Evolutionary conservation across 2,888 invertebrate genomes (phyloP).

Genomic region (Pinctada fucata): DNA sequence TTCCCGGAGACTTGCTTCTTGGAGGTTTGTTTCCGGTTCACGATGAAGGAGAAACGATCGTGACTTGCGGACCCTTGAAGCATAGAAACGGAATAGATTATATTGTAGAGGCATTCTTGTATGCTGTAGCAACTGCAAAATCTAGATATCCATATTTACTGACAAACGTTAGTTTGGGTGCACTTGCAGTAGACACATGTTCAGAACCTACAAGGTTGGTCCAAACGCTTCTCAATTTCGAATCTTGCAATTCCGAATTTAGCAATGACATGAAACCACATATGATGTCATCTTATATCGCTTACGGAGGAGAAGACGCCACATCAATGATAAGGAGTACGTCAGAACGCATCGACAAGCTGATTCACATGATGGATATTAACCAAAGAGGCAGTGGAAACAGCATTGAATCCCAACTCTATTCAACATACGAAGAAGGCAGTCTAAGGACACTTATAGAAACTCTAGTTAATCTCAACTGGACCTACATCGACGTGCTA

Average conservation of each 20-base stretch:
- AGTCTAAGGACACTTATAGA: constrained; percentile 43
- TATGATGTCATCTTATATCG: constrained; percentile 52
- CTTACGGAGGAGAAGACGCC: constrained; percentile 14
- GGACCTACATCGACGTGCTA: constrained; percentile 56
- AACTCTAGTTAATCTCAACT: constrained; percentile 47
- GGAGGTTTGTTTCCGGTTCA: constrained; percentile 61
- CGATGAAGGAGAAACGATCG: constrained; percentile 35
- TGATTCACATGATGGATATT: constrained; percentile 35
- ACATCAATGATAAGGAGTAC: neutral
- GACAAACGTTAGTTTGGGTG: constrained; percentile 54
- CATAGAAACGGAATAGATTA: constrained; percentile 44
- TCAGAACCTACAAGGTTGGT: constrained; percentile 46
- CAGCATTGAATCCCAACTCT: constrained; percentile 5
- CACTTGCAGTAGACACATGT: constrained; percentile 62
- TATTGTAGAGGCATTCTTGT: constrained; percentile 59
- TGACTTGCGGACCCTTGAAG: constrained; percentile 49
- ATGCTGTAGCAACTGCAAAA: constrained; percentile 55
- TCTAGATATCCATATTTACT: constrained; percentile 52
- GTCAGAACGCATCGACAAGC: constrained; percentile 31
- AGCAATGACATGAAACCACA: constrained; percentile 34
- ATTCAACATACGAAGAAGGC: constrained; percentile 13
- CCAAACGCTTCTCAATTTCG: constrained; percentile 58
- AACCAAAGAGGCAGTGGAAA: neutral
- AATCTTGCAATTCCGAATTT: constrained; percentile 54
- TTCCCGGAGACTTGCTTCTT: constrained; percentile 61